Evolutionary conservation across 2,888 invertebrate species (phyloP).

Genomic region (Sphaerophoria rueppellii): DNA sequence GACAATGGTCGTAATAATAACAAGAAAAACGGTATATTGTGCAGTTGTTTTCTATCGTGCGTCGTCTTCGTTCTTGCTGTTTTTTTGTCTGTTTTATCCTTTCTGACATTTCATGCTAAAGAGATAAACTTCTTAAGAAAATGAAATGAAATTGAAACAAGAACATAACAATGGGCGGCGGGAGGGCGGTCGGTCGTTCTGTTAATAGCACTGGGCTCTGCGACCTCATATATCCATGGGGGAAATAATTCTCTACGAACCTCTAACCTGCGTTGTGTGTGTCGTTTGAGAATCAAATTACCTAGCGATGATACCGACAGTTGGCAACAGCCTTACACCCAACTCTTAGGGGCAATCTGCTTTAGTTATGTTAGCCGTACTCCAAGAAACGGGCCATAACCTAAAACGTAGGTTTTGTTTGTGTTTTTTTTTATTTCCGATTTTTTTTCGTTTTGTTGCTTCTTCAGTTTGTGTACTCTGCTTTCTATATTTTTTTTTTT

Average conservation of each 20-base stretch:
- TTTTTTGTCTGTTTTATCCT: background rate
- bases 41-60: slow-evolving; percentile 21
- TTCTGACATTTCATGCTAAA: slow-evolving; percentile 46
- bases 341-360: slow-evolving; percentile 44
- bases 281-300: slow-evolving; percentile 46
- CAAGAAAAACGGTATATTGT: slow-evolving; percentile 48
- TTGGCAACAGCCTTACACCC: slow-evolving; percentile 32
- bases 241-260: slow-evolving; percentile 53
- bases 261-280: slow-evolving; percentile 22
- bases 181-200: slow-evolving; percentile 12
- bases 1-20: slow-evolving; percentile 57
- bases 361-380: slow-evolving; percentile 61
- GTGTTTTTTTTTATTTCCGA: slow-evolving; percentile 19
- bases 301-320: slow-evolving; percentile 38
- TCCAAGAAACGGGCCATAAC: slow-evolving; percentile 60
- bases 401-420: slow-evolving; percentile 35
- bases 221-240: slow-evolving; percentile 51
- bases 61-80: background rate
- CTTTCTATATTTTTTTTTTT: background rate
- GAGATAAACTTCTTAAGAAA: slow-evolving; percentile 71
- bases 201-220: background rate
- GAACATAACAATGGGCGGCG: slow-evolving; percentile 56
- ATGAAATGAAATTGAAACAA: slow-evolving; percentile 72
- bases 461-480: background rate
- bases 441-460: slow-evolving; percentile 22